Conservation (phyloP, 2,113 vertebrate species). For the Reinhardtius hippoglossoides region DNA sequence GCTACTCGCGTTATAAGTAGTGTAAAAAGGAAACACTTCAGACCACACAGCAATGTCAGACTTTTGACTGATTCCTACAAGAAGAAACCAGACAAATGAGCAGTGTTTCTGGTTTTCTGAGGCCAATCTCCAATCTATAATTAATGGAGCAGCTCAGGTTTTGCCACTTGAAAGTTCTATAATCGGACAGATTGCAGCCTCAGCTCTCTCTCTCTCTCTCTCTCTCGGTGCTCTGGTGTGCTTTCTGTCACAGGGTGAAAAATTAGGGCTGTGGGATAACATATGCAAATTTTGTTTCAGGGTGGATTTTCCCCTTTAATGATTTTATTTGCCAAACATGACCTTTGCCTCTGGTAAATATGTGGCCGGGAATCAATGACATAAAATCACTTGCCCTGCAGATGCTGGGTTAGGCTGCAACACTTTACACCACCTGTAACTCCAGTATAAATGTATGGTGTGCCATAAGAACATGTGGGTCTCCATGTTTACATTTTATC, state of each 20-base stretch:
- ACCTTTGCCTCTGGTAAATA: conserved; percentile 51
- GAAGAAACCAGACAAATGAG: conserved; percentile 14
- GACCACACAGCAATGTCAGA: background rate
- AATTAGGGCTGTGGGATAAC: background rate
- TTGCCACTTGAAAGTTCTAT: conserved; percentile 29
- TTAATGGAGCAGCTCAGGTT: background rate
- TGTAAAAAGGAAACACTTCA: conserved; percentile 8
- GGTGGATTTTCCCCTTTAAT: conserved; percentile 19
- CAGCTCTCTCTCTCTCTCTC: background rate
- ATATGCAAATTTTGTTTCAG: conserved; percentile 26
- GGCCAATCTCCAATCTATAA: background rate
- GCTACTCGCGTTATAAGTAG: conserved; percentile 12
- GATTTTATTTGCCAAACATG: conserved; percentile 43
- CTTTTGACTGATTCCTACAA: conserved; percentile 17
- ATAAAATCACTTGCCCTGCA: conserved; percentile 7
- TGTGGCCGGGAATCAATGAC: conserved; percentile 35
- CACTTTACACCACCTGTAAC: conserved; percentile 21
- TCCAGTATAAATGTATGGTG: background rate
- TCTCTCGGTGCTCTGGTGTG: background rate
- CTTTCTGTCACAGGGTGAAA: background rate
- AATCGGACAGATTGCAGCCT: conserved; percentile 6
- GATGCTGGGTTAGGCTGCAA: conserved; percentile 21
- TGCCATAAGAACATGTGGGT: background rate
- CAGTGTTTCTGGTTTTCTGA: conserved; percentile 2
- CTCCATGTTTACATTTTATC: background rate